Evolutionary conservation across 2,888 invertebrate species (phyloP), one percentile per base, ranked within the genome.

Genomic region (Cheiracanthium punctorium): DNA sequence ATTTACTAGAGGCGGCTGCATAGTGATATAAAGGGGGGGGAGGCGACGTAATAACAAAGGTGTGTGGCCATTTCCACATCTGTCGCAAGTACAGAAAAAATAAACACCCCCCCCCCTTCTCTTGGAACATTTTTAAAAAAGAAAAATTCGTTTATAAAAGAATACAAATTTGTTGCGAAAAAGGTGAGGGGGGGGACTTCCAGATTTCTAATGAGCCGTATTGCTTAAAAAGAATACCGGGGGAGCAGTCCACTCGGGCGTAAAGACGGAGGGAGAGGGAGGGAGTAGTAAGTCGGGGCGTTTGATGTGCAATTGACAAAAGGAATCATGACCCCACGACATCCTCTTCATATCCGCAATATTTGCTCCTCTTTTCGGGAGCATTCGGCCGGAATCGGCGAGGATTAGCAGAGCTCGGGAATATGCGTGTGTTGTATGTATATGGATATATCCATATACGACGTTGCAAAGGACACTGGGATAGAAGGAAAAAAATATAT

Each of bases 281-380:
- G 17, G 20, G 43, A 32, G 32, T 20, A 43, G 32, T 20, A 43
- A 28, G 75, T 41, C 29, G 75, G 75, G 58, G 41, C 84, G 74
- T 73, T 82, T 82, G 81, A 82, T 69, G 81, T 82, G 73, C 24
- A 32, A n/a, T 70, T 70, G 76, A 76, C 76, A 76, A 76, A 81
- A 30, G 52, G 80, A 72, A 82, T 82, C 82, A 77, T 76, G 82
- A 82, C 77, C 79, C n/a, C 74, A 52, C 69, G 74, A 85, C 85
- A 80, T 79, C 86, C 86, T 86, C 86, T 71, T 86, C 86, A 86
- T 86, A 86, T 86, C 80, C 86, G 80, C 86, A 86, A 86, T 86
- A 86, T 86, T 86, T 86, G 86, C 75, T 70, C 67, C 80, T 52
- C 86, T 76, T 75, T 86, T 48, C 52, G 29, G 2, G 30, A 12